Conservation (phyloP, 2,797 vertebrate genomes). For the Pangasius macronema region DNA sequence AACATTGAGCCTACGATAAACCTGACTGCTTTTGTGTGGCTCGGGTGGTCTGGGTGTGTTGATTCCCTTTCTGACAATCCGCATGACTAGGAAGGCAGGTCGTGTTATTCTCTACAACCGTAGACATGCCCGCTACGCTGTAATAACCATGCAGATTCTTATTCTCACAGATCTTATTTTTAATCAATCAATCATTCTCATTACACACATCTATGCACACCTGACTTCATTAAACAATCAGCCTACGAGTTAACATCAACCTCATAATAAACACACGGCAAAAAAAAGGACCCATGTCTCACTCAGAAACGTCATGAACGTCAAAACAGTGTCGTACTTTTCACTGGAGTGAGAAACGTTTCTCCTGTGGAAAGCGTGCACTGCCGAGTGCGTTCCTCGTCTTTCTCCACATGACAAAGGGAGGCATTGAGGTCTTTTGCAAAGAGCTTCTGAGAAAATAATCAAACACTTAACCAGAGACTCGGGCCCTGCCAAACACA, state of each 20-base stretch:
- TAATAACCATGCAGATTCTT: neutral
- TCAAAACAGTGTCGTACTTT: neutral
- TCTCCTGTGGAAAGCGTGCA: slow-evolving; percentile 21
- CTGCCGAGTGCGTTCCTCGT: slow-evolving; percentile 30
- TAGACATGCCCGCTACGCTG: too few relatives aligned
- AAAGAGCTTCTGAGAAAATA: slow-evolving; percentile 54
- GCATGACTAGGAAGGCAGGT: neutral
- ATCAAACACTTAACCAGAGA: slow-evolving; percentile 53
- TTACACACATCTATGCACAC: neutral
- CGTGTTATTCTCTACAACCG: neutral
- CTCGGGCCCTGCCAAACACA: slow-evolving; percentile 48
- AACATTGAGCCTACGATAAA: neutral
- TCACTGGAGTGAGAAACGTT: slow-evolving; percentile 2
- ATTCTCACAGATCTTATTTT: neutral
- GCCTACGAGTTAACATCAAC: neutral
- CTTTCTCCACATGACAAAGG: slow-evolving; percentile 47
- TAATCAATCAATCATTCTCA: neutral
- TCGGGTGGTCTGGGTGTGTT: neutral
- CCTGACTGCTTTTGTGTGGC: neutral
- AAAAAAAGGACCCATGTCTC: neutral
- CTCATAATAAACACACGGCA: neutral
- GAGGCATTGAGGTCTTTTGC: slow-evolving; percentile 48
- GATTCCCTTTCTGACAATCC: neutral
- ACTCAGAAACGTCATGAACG: neutral
- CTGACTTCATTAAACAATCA: neutral